Evolutionary conservation across 2,113 vertebrate genomes (phyloP), one percentile per base, ranked within the genome.

Genomic region (Micronycteris hirsuta): DNA sequence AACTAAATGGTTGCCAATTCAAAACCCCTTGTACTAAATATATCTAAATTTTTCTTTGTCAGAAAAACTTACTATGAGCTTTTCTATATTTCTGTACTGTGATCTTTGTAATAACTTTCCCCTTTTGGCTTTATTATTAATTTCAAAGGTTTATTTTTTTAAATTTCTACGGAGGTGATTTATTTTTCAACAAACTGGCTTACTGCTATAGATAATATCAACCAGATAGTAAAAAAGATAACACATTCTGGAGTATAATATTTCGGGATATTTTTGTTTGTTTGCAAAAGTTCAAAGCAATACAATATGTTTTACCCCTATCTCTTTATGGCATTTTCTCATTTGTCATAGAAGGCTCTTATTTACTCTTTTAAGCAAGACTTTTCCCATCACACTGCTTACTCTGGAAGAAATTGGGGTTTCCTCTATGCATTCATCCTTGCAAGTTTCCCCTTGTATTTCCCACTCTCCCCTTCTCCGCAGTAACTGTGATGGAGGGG

Each of bases 281-380:
- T 73, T 82, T 89, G 20, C 36, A 70, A 61, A 82, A 11, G 28
- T 36, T 65, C 52, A 87, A 41, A 70, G 45, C 11, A 86, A 19
- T 47, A n/a, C 14, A 26, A 7, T 65, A 12, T n/a, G 16, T 83
- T 22, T 63, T 80, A 67, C 0, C n/a, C 45, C 16, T 80, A 19
- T 47, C 16, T 68, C 19, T 84, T 93, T 61, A 78, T 82, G 89
- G 10, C 36, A 65, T 61, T 81, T 43, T 13, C 28, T 91, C 54
- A 11, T 83, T 96, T 92, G 45, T 80, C 56, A 47, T 89, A 65
- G 43, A n/a, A 78, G 15, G 5, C 77, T 84, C 45, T 95, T 92
- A 89, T 67, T 91, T 95, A 12, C 92, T 92, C 49, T 96, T 93
- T 89, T 92, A 95, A 93, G 31, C 77, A 90, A 91, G 74, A 76